A percentile compares a stretch with the other conserved stretches of the same genome.
Evolutionary conservation across 2,113 vertebrate species (phyloP).

Genomic region (Caracal caracal): DNA sequence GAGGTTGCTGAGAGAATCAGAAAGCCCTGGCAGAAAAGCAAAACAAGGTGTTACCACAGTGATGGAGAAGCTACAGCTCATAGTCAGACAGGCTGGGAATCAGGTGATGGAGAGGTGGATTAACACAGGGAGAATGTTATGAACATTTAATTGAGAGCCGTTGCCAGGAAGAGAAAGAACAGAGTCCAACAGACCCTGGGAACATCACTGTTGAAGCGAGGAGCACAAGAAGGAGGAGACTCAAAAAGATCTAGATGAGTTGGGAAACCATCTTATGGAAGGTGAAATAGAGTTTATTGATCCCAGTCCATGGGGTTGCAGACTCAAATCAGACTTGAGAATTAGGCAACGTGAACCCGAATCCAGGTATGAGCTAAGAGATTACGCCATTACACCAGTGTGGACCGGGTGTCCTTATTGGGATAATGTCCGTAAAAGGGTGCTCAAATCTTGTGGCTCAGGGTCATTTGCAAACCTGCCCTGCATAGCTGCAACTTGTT

Average conservation of each 20-base stretch:
- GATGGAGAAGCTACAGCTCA: not conserved
- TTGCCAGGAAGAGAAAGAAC: too few species aligned
- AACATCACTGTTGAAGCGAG: too few species aligned
- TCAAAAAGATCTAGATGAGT: too few species aligned
- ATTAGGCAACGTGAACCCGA: not conserved
- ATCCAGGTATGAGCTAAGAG: not conserved
- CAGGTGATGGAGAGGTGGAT: not conserved
- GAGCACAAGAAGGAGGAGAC: too few species aligned
- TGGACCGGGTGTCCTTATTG: fast-evolving
- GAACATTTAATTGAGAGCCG: too few species aligned
- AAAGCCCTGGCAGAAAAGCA: not conserved
- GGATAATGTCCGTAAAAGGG: not conserved
- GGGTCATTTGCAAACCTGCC: not conserved
- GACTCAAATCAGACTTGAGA: not conserved
- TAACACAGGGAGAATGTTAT: too few species aligned
- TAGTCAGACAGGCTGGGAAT: not conserved
- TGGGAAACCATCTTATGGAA: too few species aligned
- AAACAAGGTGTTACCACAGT: not conserved
- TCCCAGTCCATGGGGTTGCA: not conserved
- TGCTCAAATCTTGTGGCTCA: not conserved
- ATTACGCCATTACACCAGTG: not conserved
- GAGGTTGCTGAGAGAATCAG: not conserved
- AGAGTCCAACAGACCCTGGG: too few species aligned
- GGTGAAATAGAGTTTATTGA: not conserved
- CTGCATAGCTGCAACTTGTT: not conserved